These are phyloP conservation scores for Oscheius sp. DNA, from an alignment of 2,888 invertebrate species.

Conservation along the genomic window DNA sequence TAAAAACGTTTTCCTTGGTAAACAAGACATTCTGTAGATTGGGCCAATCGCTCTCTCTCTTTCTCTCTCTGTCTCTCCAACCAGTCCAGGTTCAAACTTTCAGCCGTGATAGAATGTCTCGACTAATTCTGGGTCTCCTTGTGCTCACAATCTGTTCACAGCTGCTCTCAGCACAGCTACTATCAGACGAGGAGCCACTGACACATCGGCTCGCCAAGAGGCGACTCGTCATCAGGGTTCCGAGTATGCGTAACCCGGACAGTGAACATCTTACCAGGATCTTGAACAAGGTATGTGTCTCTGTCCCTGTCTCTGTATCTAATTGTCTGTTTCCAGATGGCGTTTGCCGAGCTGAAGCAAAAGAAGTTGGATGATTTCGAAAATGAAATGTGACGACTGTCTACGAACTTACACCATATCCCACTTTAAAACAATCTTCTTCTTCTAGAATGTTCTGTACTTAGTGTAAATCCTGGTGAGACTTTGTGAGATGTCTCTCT, in stretches of 20 bases:
- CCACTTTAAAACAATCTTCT: conserved; percentile 7
- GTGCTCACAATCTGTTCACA: conserved; percentile 14
- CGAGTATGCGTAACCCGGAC: conserved; percentile 39
- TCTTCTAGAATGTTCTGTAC: conserved; percentile 1
- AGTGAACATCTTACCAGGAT: conserved; percentile 36
- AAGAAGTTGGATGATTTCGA: conserved; percentile 31
- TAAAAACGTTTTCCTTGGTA: not conserved
- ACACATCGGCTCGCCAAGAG: conserved; percentile 25
- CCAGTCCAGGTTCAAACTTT: not conserved
- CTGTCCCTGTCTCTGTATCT: not conserved
- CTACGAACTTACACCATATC: no score
- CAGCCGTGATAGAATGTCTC: conserved; percentile 20
- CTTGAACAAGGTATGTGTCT: conserved; percentile 21
- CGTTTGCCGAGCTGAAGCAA: conserved; percentile 38
- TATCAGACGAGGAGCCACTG: conserved; percentile 1
- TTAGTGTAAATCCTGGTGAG: conserved; percentile 15
- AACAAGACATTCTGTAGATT: not conserved
- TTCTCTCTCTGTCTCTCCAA: not conserved
- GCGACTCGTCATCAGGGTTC: conserved; percentile 34
- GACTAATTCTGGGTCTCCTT: conserved; percentile 29
- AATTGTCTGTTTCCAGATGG: conserved; percentile 18
- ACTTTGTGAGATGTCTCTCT: conserved; percentile 15
- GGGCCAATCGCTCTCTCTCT: not conserved
- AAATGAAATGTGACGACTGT: not conserved
- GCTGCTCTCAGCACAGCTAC: conserved; percentile 4